These are phyloP conservation scores for Esox niger DNA, from an alignment of 2,113 vertebrate genomes.

Conservation along the genomic window DNA sequence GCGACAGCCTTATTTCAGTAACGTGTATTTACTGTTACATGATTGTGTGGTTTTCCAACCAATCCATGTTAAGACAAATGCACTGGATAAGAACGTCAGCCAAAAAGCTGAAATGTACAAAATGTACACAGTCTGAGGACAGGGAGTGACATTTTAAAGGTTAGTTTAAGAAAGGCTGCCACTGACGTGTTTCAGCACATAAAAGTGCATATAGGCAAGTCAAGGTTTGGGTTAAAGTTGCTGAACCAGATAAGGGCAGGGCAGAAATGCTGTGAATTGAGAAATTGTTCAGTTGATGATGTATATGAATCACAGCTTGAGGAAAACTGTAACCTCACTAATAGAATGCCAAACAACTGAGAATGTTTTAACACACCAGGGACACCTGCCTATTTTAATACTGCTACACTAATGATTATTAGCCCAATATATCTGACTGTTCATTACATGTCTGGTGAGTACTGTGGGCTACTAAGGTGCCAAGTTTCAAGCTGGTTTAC, in stretches of 20 bases:
- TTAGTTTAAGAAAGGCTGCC: too few relatives aligned
- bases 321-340: not conserved
- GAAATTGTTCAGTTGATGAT: too few relatives aligned
- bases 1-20: too few relatives aligned
- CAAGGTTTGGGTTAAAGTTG: not conserved
- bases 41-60: too few relatives aligned
- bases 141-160: too few relatives aligned
- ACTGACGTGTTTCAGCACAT: not conserved
- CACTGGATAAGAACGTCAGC: too few relatives aligned
- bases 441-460: not conserved
- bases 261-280: too few relatives aligned
- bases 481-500: constrained; percentile 21
- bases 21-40: too few relatives aligned
- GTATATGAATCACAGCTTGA: not conserved
- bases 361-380: not conserved
- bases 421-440: not conserved
- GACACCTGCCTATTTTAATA: not conserved
- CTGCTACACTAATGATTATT: not conserved
- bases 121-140: too few relatives aligned
- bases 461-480: constrained; percentile 6
- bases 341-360: not conserved
- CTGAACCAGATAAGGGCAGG: not conserved
- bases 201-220: not conserved
- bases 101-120: too few relatives aligned
- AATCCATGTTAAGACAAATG: too few relatives aligned